Conservation (phyloP, 2,113 vertebrate genomes). For the Rhinopomastus cyanomelas region DNA sequence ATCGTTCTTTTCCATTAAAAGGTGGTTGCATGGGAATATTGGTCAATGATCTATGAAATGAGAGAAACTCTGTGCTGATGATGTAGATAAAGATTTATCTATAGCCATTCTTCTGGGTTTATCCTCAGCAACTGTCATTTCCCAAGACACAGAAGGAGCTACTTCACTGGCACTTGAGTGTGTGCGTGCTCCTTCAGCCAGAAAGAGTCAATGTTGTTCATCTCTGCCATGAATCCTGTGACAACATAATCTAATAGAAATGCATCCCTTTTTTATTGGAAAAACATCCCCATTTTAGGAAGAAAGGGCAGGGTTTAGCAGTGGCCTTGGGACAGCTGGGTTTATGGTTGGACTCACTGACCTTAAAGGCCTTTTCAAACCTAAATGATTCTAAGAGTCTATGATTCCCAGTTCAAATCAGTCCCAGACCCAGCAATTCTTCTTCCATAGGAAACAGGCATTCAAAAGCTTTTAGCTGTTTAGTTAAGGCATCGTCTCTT, state of each 20-base stretch:
- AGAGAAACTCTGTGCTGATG: not conserved
- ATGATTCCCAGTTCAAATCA: not conserved
- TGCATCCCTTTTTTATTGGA: not conserved
- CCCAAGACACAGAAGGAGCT: not conserved
- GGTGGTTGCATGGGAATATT: conserved; percentile 1
- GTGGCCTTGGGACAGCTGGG: no score
- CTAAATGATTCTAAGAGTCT: no score
- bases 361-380: no score
- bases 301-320: not conserved
- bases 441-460: not conserved
- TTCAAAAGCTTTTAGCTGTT: not conserved
- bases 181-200: not conserved
- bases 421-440: not conserved
- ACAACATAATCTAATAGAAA: not conserved
- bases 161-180: not conserved
- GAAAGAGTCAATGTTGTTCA: not conserved
- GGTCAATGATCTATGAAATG: not conserved
- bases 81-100: not conserved
- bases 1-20: not conserved
- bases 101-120: not conserved
- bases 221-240: not conserved
- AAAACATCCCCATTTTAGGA: not conserved
- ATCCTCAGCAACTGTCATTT: not conserved
- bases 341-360: no score
- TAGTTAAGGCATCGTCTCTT: not conserved